Base-by-base conservation (phyloP, 2,888 invertebrate genomes). In the Ceratothoa steindachneri region DNA sequence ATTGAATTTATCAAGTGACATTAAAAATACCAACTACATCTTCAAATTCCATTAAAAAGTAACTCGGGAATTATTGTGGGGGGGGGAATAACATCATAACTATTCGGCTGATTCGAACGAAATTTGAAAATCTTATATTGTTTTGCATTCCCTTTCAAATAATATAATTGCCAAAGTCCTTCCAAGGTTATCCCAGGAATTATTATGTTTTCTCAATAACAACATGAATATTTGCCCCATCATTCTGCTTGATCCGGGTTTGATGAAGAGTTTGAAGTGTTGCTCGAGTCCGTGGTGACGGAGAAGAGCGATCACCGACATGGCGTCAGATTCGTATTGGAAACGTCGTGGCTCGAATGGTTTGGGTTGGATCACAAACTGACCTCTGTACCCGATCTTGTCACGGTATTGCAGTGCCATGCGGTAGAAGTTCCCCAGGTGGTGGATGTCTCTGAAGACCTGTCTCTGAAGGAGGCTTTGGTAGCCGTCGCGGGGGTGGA, bases 401-500 rank as follows among this genome's bases (percentile, higher is more conserved):
- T 78, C 78, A 64, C 68, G 66, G 72, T 78, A 75, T 66, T 73
- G 73, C 52, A 68, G 71, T 0, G 78, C 78, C 78, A 78, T 78
- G 31, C 73, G 71, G 55, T 78, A 78, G 67, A 78, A 65, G 73
- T 78, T 75, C 7, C 75, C 78, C 75, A 78, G 55, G 64, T 78
- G 78, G 22, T 75, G 75, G 55, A 74, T 60, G 51, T 78, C 78
- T 12, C 74, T 72, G 72, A 75, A 75, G 53, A 75, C 31, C 67
- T 78, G 78, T 0, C 78, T 71, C 69, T 78, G 78, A n/a, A 78
- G 64, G 7, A 78, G 68, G 68, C 74, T 78, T 69, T 78, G 75
- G 72, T 75, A 78, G 30, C 78, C 78, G 64, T 78, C 78, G 12
- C 78, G 73, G 24, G 78, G 78, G 30, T 75, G 69, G 74, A 78